phyloP scores from a whole-genome alignment of 2,888 invertebrate genomes.

The Oxyscelio sp. region DNA sequence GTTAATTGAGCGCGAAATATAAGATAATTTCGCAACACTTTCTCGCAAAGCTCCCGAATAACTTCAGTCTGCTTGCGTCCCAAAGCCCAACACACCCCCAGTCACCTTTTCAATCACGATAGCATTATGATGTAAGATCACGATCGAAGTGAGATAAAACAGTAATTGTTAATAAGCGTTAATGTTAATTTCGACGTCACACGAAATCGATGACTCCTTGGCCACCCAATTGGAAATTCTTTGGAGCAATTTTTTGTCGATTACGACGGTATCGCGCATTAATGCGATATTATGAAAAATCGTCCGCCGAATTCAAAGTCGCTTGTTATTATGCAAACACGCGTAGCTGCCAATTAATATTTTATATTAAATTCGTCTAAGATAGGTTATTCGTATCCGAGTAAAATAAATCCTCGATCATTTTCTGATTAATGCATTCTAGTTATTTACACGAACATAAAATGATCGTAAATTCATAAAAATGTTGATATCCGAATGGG shows the following conservation, averaged over 20 bases:
- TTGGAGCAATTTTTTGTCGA: conserved; percentile 28
- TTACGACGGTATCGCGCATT: conserved; percentile 24
- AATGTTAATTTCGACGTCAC: conserved; percentile 83
- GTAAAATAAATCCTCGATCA: no score
- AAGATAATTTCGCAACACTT: conserved; percentile 76
- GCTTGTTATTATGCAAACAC: no score
- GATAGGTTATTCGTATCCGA: no score
- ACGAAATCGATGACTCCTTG: conserved; percentile 71
- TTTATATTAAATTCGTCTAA: no score
- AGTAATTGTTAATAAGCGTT: conserved; percentile 87
- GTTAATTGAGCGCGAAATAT: conserved; percentile 78
- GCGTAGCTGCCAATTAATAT: no score
- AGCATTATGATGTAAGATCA: conserved; percentile 42
- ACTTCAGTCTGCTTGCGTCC: background rate
- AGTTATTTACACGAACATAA: no score
- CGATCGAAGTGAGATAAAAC: conserved; percentile 83
- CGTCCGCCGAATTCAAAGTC: no score
- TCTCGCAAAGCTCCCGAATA: conserved; percentile 37
- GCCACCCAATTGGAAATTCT: conserved; percentile 64
- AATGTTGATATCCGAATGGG: no score
- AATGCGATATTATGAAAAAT: background rate
- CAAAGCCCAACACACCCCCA: conserved; percentile 33
- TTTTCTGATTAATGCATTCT: no score
- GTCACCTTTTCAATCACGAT: conserved; percentile 40
- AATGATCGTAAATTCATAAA: no score